Evolutionary conservation across 2,797 vertebrate genomes (phyloP), one percentile per base, ranked within the genome.

Genomic region (Chlorospingus semifuscus): DNA sequence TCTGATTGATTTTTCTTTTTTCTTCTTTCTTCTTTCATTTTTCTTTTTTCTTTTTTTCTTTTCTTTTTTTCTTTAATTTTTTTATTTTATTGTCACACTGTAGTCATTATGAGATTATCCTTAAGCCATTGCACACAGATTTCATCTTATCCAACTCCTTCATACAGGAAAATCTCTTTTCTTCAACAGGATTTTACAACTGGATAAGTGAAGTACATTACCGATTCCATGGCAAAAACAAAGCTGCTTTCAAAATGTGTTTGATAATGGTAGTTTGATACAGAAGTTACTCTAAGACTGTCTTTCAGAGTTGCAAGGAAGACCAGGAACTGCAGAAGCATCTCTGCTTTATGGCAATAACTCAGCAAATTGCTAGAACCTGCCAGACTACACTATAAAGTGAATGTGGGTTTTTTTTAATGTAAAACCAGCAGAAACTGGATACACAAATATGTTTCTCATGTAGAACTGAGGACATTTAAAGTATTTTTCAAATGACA

Each of bases 1-100:
- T 65, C 15, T 88, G 64, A 34, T 89, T 41, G 17, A 23, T 29
- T 52, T 18, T 11, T 49, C 15, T 9, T 19, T 18, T 50, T 17
- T 11, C 2, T 10, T 16, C 27, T 49, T 27, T 27, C 0, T 11
- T 4, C 27, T 15, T 15, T 49, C 3, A 0, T 8, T 24, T 47
- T 24, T 12, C 2, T 24, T 24, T 23, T 23, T 23, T 13, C 4
- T 14, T 47, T 15, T 49, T 15, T 41, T 41, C 16, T 41, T 41
- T 41, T 17, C 16, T 41, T 41, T 24, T 11, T 26, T 9, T 37
- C 46, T 30, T 30, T 78, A 15, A 23, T 11, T 52, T 23, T 44
- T 77, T 21, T 32, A 19, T 49, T 74, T 61, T 49, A 15, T 69
- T 57, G 20, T 61, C 41, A 55, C 14, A 16, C 12, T 42, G 11